Conservation (phyloP, 2,888 invertebrate genomes). For the Euproctis similis region DNA sequence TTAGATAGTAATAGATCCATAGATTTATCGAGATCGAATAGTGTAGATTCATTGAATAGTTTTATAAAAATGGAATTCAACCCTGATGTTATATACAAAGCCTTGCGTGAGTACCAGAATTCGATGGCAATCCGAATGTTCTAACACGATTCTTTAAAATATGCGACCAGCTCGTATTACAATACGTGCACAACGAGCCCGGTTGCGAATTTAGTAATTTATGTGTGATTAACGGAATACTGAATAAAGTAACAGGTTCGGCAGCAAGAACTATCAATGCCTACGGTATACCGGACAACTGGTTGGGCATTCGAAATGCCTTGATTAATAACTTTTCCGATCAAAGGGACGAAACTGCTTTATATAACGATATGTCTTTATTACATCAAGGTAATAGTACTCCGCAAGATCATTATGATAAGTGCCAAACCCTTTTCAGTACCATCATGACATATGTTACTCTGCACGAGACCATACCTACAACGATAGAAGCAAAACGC, state of each 20-base stretch:
- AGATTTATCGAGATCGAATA: too few species aligned
- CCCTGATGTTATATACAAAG: too few species aligned
- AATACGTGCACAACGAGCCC: not conserved
- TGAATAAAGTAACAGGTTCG: conserved; percentile 2
- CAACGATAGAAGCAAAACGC: conserved; percentile 7
- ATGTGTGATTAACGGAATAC: conserved; percentile 2
- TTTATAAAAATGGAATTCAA: too few species aligned
- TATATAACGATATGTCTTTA: too few species aligned
- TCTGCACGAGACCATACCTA: conserved; percentile 5
- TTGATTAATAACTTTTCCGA: too few species aligned
- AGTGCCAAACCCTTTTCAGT: conserved; percentile 2
- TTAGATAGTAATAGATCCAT: too few species aligned
- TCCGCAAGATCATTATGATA: conserved; percentile 11
- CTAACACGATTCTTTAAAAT: not conserved
- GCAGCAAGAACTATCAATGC: conserved; percentile 4
- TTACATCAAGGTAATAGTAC: conserved; percentile 7
- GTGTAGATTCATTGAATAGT: too few species aligned
- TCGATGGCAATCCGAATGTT: too few species aligned
- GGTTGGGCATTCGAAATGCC: conserved; percentile 3
- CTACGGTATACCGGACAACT: conserved; percentile 4
- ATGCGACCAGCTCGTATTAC: not conserved
- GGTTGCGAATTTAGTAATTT: not conserved
- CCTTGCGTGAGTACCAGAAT: too few species aligned
- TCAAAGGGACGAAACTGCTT: too few species aligned
- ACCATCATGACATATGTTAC: conserved; percentile 8